These are phyloP conservation scores for Hyperopisus bebe DNA, from an alignment of 2,113 vertebrate species.

Conservation along the genomic window DNA sequence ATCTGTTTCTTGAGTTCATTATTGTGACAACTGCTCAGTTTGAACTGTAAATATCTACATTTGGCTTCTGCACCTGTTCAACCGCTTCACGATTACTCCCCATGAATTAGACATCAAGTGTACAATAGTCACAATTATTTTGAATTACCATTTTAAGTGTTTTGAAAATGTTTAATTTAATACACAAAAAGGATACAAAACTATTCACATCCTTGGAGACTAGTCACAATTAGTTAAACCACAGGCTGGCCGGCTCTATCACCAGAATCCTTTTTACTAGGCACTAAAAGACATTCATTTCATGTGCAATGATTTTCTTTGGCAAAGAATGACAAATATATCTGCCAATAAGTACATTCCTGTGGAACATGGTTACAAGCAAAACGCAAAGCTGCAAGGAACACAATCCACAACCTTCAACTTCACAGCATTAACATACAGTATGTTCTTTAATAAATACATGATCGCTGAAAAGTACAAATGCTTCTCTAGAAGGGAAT, in stretches of 20 bases:
- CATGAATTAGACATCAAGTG: neutral
- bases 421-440: neutral
- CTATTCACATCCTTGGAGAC: neutral
- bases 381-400: neutral
- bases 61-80: neutral
- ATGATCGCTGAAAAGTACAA: neutral
- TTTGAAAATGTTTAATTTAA: neutral
- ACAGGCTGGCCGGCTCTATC: neutral
- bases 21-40: neutral
- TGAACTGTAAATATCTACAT: neutral
- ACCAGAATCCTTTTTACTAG: neutral
- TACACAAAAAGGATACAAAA: slow-evolving; percentile 3
- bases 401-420: neutral
- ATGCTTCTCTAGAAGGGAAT: neutral
- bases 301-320: slow-evolving; percentile 11
- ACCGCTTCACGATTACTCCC: neutral
- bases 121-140: neutral
- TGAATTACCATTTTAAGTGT: neutral
- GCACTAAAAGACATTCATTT: slow-evolving; percentile 5
- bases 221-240: neutral
- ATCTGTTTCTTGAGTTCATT: neutral
- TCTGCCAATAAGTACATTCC: neutral
- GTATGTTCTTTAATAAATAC: neutral
- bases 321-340: neutral
- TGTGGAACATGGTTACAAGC: neutral